Conservation (phyloP, 2,888 invertebrate genomes). For the Nebria salina region DNA sequence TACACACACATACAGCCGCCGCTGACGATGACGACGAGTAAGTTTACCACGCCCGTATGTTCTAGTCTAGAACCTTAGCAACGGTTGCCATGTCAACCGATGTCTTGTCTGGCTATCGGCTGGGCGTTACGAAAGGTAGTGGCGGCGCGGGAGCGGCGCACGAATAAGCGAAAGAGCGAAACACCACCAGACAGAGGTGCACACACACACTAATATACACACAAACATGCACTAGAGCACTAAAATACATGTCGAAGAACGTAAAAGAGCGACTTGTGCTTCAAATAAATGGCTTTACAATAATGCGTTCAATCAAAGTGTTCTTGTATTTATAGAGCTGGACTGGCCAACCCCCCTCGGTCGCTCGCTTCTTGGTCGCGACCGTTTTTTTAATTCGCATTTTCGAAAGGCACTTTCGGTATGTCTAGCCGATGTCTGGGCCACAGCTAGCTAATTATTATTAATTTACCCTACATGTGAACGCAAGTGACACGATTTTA, state of each 20-base stretch:
- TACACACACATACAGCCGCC: conserved; percentile 17
- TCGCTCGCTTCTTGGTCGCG: conserved; percentile 4
- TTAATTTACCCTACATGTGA: not conserved
- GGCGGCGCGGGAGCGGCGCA: conserved; percentile 19
- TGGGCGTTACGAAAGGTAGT: conserved; percentile 40
- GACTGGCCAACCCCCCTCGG: conserved; percentile 2
- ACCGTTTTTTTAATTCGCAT: conserved; percentile 7
- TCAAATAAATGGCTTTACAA: conserved; percentile 20
- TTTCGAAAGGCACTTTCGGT: conserved; percentile 14
- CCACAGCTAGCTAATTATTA: not conserved
- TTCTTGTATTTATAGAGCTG: conserved; percentile 26
- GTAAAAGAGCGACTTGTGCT: conserved; percentile 15
- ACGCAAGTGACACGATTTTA: not conserved
- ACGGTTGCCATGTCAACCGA: conserved; percentile 57
- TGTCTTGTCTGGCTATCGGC: conserved; percentile 48
- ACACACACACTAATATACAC: conserved; percentile 10
- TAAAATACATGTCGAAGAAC: conserved; percentile 5
- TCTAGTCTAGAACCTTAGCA: conserved; percentile 55
- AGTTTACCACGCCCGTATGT: conserved; percentile 51
- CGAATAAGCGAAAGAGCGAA: not conserved
- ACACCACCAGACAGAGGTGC: not conserved
- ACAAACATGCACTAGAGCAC: not conserved
- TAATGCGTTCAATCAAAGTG: conserved; percentile 25
- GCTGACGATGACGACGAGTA: conserved; percentile 12
- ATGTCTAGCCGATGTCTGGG: conserved; percentile 9